A percentile compares a stretch with the other conserved stretches of the same genome.
phyloP scores from a whole-genome alignment of 2,888 invertebrate genomes.

The Caenorhabditis becei region DNA sequence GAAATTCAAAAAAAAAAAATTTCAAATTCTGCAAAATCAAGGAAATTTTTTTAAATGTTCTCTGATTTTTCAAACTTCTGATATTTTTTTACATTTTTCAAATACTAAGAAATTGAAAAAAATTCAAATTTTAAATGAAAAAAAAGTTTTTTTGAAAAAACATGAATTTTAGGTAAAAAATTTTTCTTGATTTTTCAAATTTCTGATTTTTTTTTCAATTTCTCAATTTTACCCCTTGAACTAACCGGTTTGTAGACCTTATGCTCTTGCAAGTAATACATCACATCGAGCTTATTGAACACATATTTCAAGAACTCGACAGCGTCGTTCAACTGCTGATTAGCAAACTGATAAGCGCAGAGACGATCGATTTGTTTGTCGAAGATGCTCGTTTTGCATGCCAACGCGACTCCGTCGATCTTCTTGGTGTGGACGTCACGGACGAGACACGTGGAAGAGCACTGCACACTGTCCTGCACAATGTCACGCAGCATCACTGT shows the following conservation, averaged over 20 bases:
- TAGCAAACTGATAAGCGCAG: constrained; percentile 64
- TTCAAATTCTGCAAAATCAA: neutral
- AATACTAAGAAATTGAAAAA: too few relatives aligned
- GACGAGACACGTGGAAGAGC: constrained; percentile 59
- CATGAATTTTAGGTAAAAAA: too few relatives aligned
- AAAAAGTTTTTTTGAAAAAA: too few relatives aligned
- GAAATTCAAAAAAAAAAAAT: neutral
- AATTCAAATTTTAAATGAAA: too few relatives aligned
- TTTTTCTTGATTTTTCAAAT: too few relatives aligned
- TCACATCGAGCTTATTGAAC: constrained; percentile 69
- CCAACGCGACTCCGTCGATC: constrained; percentile 67
- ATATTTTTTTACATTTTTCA: too few relatives aligned
- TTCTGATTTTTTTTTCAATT: neutral
- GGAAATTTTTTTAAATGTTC: neutral
- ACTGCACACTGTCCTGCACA: constrained; percentile 64
- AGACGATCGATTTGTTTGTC: constrained; percentile 72
- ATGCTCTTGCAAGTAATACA: constrained; percentile 64
- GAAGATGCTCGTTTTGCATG: constrained; percentile 62
- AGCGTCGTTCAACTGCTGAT: constrained; percentile 61
- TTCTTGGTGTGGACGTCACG: constrained; percentile 39
- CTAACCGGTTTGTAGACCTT: constrained; percentile 64
- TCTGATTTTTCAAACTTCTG: neutral
- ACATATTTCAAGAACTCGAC: constrained; percentile 70
- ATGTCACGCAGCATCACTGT: constrained; percentile 63
- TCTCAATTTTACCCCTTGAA: neutral